phyloP scores from a whole-genome alignment of 1,140 invertebrate genomes.

The Neotoxoptera formosana region DNA sequence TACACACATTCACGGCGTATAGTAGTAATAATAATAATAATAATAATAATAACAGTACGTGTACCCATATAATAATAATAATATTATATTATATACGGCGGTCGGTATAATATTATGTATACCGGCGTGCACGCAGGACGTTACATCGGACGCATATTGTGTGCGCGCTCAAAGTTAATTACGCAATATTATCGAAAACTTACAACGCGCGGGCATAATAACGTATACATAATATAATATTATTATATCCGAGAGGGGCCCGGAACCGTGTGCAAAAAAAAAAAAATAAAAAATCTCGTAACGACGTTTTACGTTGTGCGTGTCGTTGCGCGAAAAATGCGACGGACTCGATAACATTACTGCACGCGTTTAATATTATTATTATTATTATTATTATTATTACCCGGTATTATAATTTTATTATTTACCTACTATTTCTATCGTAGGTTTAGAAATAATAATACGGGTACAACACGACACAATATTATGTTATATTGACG shows the following conservation, averaged over 20 bases:
- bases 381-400: neutral
- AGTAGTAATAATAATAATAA: neutral
- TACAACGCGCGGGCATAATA: neutral
- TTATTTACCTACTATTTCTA: neutral
- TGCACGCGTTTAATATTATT: neutral
- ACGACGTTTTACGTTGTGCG: neutral
- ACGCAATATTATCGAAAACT: slow-evolving; percentile 6
- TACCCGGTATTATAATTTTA: neutral
- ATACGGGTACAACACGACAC: neutral
- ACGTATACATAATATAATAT: too few relatives aligned
- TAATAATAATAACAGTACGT: neutral
- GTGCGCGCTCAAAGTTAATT: slow-evolving; percentile 8
- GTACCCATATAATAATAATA: neutral
- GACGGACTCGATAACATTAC: neutral
- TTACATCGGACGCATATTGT: neutral
- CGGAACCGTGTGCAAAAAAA: neutral
- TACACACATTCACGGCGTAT: neutral
- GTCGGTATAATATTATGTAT: neutral
- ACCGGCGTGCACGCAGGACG: neutral
- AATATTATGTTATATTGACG: neutral
- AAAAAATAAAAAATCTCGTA: neutral
- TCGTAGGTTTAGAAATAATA: neutral
- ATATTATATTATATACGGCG: neutral
- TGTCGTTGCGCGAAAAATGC: neutral
- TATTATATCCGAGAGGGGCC: too few relatives aligned